Base-by-base conservation (phyloP, 2,888 invertebrate species). In the Lasioglossum vierecki region DNA sequence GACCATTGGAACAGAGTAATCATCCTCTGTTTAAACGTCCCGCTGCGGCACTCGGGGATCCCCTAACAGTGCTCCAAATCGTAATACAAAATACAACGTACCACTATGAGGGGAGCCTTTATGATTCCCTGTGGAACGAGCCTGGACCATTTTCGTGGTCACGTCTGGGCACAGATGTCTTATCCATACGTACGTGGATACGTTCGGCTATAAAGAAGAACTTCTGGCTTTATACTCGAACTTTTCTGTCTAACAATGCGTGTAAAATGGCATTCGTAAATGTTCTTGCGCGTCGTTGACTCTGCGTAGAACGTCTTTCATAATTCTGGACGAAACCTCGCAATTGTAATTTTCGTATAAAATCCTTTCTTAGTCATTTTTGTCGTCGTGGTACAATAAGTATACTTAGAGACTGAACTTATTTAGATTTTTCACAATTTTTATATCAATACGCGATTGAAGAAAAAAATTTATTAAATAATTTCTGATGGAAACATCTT, bases 51-150 rank as follows among this genome's bases (percentile, higher is more conserved):
- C 66, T 44, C 22, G 2, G 35, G 22, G 70, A 46, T 83, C 81
- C 66, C 60, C 13, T 63, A 79, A 75, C n/a, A 63, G n/a, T 22
- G 15, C 39, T 44, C n/a, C 72, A 49, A 68, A 76, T 26, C 46
- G 8, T 66, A 53, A 73, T 76, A 73, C 81, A 68, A 76, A 81
- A 81, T 81, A 73, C 63, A 73, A 41, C 46, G 41, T 26, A 0
- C 66, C 13, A 13, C 60, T 73, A 57, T 2, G 68, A 73, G 35
- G 66, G 44, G 46, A 9, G 26, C 30, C 35, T 68, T 72, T 60
- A 76, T 57, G 76, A 81, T 76, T 73, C 72, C 72, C 81, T 11
- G 15, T 30, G 46, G 72, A 26, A 53, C 66, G n/a, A 68, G 68
- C 49, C 73, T 81, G 71, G 72, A 13, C 53, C 39, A 68, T 76